These are phyloP conservation scores for Hydrochoerus hydrochaeris DNA, from an alignment of 2,113 vertebrate genomes.

Conservation along the genomic window DNA sequence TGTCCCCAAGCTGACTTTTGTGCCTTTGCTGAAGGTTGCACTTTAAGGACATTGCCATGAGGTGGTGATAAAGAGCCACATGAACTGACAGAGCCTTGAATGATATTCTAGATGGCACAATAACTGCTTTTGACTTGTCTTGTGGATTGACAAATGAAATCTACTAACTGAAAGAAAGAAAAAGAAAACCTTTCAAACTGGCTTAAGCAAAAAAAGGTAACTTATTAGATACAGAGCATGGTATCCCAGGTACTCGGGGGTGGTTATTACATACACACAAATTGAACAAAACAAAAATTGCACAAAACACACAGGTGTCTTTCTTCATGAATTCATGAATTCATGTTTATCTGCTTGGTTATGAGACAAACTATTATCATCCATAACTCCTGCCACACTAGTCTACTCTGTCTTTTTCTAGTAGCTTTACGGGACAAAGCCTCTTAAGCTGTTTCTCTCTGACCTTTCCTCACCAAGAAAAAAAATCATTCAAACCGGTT, in stretches of 20 bases:
- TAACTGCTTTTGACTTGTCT: neutral
- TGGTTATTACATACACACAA: neutral
- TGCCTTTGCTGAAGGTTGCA: neutral
- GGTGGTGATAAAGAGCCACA: constrained; percentile 12
- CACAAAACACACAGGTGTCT: neutral
- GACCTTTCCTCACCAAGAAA: neutral
- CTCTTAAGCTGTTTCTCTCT: constrained; percentile 13
- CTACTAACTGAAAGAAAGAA: neutral
- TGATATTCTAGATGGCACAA: neutral
- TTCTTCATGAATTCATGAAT: neutral
- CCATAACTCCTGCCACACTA: neutral
- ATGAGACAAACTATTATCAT: neutral
- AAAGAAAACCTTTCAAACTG: constrained; percentile 6
- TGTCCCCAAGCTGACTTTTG: neutral
- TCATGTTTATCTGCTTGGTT: neutral
- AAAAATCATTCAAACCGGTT: constrained; percentile 30
- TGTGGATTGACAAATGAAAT: constrained; percentile 15
- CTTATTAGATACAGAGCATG: neutral
- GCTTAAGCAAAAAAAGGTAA: constrained; percentile 29
- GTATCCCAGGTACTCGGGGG: neutral
- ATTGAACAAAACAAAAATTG: neutral
- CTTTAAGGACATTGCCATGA: neutral
- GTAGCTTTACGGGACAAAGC: neutral
- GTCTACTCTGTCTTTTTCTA: neutral
- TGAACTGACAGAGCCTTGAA: neutral